phyloP scores from a whole-genome alignment of 2,113 vertebrate genomes.

The Leptocoma aspasia region DNA sequence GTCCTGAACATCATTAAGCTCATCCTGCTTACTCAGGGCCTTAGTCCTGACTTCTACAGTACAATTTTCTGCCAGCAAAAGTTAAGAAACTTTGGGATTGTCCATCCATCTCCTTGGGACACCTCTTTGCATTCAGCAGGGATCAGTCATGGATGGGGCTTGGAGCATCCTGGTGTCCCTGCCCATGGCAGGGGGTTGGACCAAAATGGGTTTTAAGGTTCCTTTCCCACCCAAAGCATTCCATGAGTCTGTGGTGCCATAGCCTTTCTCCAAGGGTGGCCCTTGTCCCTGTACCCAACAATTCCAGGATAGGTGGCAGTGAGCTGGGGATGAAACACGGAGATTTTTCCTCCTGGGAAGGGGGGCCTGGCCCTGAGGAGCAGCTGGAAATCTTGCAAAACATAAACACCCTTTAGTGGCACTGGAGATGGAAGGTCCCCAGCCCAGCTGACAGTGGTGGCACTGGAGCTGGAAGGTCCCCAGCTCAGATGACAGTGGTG shows the following conservation, averaged over 20 bases:
- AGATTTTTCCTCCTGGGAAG: background rate
- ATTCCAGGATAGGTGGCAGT: background rate
- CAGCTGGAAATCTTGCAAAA: background rate
- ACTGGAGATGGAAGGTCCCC: background rate
- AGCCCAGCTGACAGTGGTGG: background rate
- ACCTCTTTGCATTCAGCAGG: background rate
- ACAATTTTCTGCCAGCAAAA: background rate
- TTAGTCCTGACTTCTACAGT: background rate
- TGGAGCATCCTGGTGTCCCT: background rate
- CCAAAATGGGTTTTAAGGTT: too few relatives aligned
- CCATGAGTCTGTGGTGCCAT: background rate
- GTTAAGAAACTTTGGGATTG: rapidly evolving
- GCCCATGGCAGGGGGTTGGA: rapidly evolving
- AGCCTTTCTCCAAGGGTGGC: background rate
- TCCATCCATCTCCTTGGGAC: background rate
- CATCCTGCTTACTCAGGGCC: background rate
- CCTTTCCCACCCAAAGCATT: background rate
- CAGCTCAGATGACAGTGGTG: background rate
- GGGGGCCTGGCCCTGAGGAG: background rate
- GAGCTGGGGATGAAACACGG: background rate
- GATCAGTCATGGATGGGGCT: background rate
- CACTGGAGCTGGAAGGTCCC: background rate
- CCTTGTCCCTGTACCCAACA: background rate
- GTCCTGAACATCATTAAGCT: background rate
- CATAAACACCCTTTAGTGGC: rapidly evolving